Conservation (phyloP, 2,113 vertebrate species). For the Tupaia tana region DNA sequence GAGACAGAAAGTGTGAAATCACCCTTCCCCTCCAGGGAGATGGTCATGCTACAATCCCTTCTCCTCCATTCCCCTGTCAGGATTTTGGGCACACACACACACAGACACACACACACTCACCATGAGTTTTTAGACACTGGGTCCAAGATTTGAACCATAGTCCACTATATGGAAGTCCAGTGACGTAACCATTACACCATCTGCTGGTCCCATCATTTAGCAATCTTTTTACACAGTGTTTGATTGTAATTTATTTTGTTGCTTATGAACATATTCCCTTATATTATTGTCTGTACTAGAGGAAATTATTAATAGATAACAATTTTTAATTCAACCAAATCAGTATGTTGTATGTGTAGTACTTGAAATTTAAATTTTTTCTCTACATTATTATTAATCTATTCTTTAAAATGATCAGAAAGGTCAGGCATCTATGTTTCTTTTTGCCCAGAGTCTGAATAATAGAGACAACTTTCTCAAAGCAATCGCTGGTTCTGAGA, state of each 20-base stretch:
- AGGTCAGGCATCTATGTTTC: neutral
- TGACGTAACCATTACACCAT: no score
- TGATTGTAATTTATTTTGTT: neutral
- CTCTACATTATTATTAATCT: neutral
- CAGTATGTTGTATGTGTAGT: neutral
- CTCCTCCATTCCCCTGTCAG: no score
- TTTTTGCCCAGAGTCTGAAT: neutral
- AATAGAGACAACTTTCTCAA: neutral
- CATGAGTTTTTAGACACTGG: no score
- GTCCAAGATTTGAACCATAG: no score
- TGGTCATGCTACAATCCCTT: no score
- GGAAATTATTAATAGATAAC: neutral
- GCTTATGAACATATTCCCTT: neutral
- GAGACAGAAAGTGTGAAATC: no score
- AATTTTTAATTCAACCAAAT: slow-evolving; percentile 20
- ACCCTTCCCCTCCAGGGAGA: no score
- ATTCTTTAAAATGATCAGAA: neutral
- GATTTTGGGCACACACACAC: no score
- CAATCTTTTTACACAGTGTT: neutral
- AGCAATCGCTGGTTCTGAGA: neutral
- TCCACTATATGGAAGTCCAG: no score
- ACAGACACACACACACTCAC: no score
- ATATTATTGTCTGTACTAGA: neutral
- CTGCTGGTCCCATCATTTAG: neutral
- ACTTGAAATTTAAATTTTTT: neutral